Evolutionary conservation across 1,140 invertebrate genomes (phyloP).

Genomic region (Drosophila eugracilis): DNA sequence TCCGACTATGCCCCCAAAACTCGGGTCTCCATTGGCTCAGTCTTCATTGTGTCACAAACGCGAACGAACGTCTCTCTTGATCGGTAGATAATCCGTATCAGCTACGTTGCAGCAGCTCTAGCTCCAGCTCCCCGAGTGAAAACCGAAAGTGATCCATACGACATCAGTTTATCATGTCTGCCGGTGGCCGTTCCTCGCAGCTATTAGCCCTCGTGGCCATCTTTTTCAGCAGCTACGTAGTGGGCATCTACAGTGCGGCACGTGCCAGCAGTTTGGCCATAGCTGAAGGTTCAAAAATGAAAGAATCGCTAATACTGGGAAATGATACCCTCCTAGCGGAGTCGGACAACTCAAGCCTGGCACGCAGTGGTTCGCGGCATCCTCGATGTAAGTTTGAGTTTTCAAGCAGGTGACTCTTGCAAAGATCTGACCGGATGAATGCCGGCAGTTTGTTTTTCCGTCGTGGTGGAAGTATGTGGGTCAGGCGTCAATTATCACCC

Average conservation of each 20-base stretch:
- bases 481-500: conserved; percentile 81
- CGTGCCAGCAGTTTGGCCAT: conserved; percentile 27
- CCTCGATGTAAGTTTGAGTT: conserved; percentile 69
- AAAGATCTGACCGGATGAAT: conserved; percentile 39
- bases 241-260: conserved; percentile 68
- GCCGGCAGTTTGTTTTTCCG: conserved; percentile 55
- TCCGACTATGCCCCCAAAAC: conserved; percentile 54
- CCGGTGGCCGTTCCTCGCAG: conserved; percentile 44
- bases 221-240: conserved; percentile 66
- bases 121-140: conserved; percentile 41
- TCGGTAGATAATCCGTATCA: conserved; percentile 6
- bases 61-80: conserved; percentile 49
- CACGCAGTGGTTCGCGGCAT: conserved; percentile 58
- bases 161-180: conserved; percentile 36
- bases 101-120: conserved; percentile 15
- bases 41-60: conserved; percentile 62
- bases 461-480: conserved; percentile 63
- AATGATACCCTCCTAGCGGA: conserved; percentile 17
- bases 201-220: conserved; percentile 64
- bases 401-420: neutral
- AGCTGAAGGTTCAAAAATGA: neutral
- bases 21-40: conserved; percentile 48
- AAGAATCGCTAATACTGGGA: conserved; percentile 6
- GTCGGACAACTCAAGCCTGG: conserved; percentile 11
- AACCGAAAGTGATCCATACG: conserved; percentile 69